Conservation (phyloP, 1,140 invertebrate species). For the Ylistrum balloti region DNA sequence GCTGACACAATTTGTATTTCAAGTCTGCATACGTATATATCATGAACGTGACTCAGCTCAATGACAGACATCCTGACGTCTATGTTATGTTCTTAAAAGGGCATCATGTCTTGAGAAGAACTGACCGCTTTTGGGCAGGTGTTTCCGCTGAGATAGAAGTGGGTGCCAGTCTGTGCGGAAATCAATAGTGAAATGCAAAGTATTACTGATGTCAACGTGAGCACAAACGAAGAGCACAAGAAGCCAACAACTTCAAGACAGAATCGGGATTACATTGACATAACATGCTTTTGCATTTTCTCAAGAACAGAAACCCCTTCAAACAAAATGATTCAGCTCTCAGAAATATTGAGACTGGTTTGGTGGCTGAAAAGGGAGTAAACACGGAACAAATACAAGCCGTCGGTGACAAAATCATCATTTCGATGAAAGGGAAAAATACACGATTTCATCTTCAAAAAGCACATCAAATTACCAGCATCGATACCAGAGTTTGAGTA, state of each 20-base stretch:
- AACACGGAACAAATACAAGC: constrained; percentile 57
- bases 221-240: constrained; percentile 65
- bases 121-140: constrained; percentile 82
- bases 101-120: constrained; percentile 65
- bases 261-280: constrained; percentile 55
- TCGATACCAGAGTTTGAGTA: constrained; percentile 46
- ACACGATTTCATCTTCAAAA: constrained; percentile 58
- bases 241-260: constrained; percentile 48
- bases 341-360: constrained; percentile 60
- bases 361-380: constrained; percentile 44
- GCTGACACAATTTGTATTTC: constrained; percentile 56
- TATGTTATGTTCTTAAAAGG: constrained; percentile 57
- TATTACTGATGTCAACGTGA: too few relatives aligned
- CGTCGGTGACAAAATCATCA: constrained; percentile 57
- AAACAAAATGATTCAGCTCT: constrained; percentile 21
- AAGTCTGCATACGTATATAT: constrained; percentile 56
- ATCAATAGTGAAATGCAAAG: too few relatives aligned
- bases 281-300: constrained; percentile 41
- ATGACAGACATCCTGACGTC: constrained; percentile 52
- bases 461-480: constrained; percentile 56
- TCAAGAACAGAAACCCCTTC: constrained; percentile 60
- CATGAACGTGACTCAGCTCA: constrained; percentile 53
- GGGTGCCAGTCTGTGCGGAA: constrained; percentile 62
- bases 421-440: constrained; percentile 55
- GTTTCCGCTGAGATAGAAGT: constrained; percentile 77